Evolutionary conservation across 2,113 vertebrate species (phyloP).

Genomic region (Campylomormyrus numenius): DNA sequence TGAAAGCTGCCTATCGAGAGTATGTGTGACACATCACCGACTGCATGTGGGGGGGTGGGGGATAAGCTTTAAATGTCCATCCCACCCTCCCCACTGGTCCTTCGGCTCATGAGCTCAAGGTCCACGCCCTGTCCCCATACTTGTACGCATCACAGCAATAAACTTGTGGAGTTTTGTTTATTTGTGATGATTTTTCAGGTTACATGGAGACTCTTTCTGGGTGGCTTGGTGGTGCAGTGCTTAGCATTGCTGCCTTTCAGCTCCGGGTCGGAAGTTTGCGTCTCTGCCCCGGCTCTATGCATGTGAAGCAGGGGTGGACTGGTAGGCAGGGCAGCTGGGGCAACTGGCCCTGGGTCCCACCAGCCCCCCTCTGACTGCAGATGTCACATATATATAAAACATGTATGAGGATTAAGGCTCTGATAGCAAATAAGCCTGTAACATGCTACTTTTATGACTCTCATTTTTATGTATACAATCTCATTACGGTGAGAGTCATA

Average conservation of each 20-base stretch:
- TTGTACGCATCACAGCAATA: neutral
- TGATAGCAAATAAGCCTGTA: no score
- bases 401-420: no score
- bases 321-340: no score
- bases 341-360: no score
- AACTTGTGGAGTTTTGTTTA: neutral
- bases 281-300: neutral
- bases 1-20: neutral
- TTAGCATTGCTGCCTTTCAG: neutral
- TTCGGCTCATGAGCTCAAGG: neutral
- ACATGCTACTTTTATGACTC: no score
- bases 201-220: neutral
- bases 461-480: no score
- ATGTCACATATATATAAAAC: no score
- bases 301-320: neutral
- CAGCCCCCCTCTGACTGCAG: no score
- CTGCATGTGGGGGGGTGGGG: neutral
- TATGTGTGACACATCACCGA: neutral
- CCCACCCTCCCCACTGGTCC: neutral
- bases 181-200: neutral
- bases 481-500: no score
- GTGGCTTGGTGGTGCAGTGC: neutral
- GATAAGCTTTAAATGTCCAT: neutral
- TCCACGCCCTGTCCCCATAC: neutral
- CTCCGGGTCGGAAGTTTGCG: neutral